Base-by-base conservation (phyloP, 2,888 invertebrate genomes). In the Hyles lineata region DNA sequence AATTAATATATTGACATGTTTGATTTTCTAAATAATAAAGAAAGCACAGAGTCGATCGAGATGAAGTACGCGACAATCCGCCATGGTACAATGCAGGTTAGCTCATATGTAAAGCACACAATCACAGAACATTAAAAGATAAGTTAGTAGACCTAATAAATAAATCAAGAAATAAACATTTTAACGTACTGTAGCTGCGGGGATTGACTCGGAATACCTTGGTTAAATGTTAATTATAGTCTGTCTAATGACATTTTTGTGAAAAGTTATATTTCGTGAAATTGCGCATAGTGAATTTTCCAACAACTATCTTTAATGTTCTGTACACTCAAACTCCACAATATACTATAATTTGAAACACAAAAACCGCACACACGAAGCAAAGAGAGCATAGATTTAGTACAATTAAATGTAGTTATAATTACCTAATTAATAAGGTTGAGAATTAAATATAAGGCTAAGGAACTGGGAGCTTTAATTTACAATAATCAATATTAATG, bases 381-480 rank as follows among this genome's bases (percentile, higher is more conserved):
- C 67, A 50, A 43, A 23, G 23, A 23, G 7, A 23, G 67, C 67
- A 67, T 67, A 63, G 63, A 62, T 35, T 23, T 50, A 25, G 25
- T 43, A 67, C 50, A 67, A 15, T 50, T 50, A 7, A 67, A 50
- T 23, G 23, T 67, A 67, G 67, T 50, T 50, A 23, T 62, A 19
- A 32, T 21, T 43, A 43, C 6, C 9, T 21, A 15, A 43, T 21
- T 67, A 23, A 63, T 43, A 67, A 67, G 23, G 63, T 67, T 50
- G 63, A 43, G 9, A 63, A 11, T 63, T 19, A 15, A 50, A 29
- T n/a, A 29, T n/a, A 15, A 67, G 19, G 23, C 63, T 67, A 50
- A 67, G 23, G 17, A 50, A 23, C 23, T 67, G 43, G 59, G 67
- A 69, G 72, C 67, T 69, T 72, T 67, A 43, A 67, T 67, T 69